Evolutionary conservation across 2,797 vertebrate species (phyloP), one percentile per base, ranked within the genome.

Genomic region (Molothrus aeneus): DNA sequence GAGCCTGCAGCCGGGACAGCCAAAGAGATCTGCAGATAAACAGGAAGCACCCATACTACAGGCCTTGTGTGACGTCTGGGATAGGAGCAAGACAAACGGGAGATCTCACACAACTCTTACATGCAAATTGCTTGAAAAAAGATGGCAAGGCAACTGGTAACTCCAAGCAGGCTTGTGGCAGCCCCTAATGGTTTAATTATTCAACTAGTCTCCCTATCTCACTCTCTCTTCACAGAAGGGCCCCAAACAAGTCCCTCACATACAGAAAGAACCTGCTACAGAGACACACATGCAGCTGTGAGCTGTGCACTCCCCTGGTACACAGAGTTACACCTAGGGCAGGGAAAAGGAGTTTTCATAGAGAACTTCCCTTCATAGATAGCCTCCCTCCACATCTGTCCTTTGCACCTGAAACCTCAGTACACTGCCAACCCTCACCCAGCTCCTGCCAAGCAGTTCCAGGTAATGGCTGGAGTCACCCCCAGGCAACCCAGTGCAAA

Each of bases 401-500:
- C 64, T 75, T 25, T 36, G 34, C 63, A 54, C 11, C 16, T 28
- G 48, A 75, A 50, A 18, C 38, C 53, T 75, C 36, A 53, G 53
- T 54, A 50, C 64, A 1, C 7, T 48, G 57, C 31, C 61, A 80
- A 1, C 11, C 16, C 61, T 26, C 60, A 48, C 2, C 11, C 79
- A 57, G 34, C 56, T 78, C 82, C 45, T 38, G 47, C 42, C 82
- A 70, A 73, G 38, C n/a, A 80, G 50, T 18, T 8, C 17, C 51
- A 69, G 26, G 20, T 16, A 47, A 69, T 3, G 16, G 36, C 21
- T 65, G 65, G n/a, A 51, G 79, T 13, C 51, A 78, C 6, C 6
- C 12, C 2, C 4, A 31, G 4, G 0, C 1, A 1, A 51, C 31
- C 7, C 36, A 5, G 29, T 1, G 42, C 3, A 5, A 36, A 34